Base-by-base conservation (phyloP, 2,888 invertebrate genomes). In the Amphipoea lucens region DNA sequence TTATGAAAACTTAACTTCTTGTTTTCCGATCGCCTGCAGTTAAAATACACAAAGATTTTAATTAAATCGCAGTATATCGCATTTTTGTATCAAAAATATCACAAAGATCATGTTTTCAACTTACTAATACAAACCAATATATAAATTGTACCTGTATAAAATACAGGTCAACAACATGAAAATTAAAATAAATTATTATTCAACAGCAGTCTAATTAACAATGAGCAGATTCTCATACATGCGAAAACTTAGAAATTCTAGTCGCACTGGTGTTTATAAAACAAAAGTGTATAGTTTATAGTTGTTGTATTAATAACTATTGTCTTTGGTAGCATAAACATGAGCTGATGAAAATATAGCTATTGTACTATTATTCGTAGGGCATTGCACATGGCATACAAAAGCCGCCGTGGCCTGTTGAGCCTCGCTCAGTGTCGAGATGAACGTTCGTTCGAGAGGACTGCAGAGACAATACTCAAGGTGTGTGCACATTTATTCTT, bases 381-480 rank as follows among this genome's bases (percentile, higher is more conserved):
- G 92, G 96, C 97, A 78, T 91, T 97, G 91, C 96, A 95, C 83
- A 95, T 95, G 95, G 96, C 97, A 77, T 97, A 97, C 96, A 97
- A 97, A 96, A 97, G 96, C 95, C 92, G 96, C 4, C 96, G 97
- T 84, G 95, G 96, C 0, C 89, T 96, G 78, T 91, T 95, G 73
- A 95, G 95, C 87, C 93, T 96, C 79, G 93, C 94, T 78, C 96
- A 96, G 93, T 96, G 96, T 87, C 91, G 91, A 86, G 96, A 96
- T 95, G 96, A 93, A 84, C 90, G 86, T 75, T 87, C 95, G 36
- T 82, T 94, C 83, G 94, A 95, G 85, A 93, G 93, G 94, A 95
- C 95, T 42, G 94, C 96, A 2, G 94, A 95, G 17, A 96, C 96
- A 54, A 93, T 96, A 84, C 96, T 96, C 85, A 97, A 96, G 96